These are phyloP conservation scores for Carpatolechia fugitivella DNA, from an alignment of 2,888 invertebrate species.

Conservation along the genomic window DNA sequence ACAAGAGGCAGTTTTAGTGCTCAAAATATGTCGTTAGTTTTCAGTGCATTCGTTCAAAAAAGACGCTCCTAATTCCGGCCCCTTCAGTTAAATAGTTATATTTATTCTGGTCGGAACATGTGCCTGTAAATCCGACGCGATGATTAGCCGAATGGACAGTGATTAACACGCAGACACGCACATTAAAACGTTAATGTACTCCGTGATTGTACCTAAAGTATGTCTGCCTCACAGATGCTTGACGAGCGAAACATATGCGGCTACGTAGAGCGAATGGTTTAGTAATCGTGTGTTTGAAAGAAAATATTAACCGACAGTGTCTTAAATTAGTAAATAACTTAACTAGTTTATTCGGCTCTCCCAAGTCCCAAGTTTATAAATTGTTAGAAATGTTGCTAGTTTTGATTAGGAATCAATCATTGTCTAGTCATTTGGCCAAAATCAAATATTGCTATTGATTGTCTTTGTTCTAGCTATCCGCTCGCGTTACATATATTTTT, in stretches of 20 bases:
- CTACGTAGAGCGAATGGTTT: neutral
- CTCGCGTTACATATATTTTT: no score
- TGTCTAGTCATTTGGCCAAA: no score
- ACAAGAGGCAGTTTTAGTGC: no score
- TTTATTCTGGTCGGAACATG: slow-evolving; percentile 46
- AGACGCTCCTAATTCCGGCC: neutral
- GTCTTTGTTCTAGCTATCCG: no score
- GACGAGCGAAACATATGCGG: neutral
- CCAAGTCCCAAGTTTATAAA: no score
- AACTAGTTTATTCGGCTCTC: no score
- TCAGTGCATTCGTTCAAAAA: no score
- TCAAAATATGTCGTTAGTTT: no score
- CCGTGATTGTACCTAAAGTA: neutral
- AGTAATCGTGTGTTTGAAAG: neutral
- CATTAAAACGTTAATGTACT: neutral
- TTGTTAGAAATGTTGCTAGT: no score
- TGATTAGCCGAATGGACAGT: slow-evolving; percentile 24
- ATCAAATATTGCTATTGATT: no score
- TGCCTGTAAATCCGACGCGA: slow-evolving; percentile 39
- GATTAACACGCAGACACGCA: neutral
- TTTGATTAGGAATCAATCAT: no score
- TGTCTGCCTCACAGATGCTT: neutral
- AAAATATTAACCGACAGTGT: neutral
- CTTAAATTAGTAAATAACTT: no score
- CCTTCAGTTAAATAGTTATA: slow-evolving; percentile 36